These are phyloP conservation scores for Atractosteus spatula DNA, from an alignment of 2,113 vertebrate genomes.

Conservation along the genomic window DNA sequence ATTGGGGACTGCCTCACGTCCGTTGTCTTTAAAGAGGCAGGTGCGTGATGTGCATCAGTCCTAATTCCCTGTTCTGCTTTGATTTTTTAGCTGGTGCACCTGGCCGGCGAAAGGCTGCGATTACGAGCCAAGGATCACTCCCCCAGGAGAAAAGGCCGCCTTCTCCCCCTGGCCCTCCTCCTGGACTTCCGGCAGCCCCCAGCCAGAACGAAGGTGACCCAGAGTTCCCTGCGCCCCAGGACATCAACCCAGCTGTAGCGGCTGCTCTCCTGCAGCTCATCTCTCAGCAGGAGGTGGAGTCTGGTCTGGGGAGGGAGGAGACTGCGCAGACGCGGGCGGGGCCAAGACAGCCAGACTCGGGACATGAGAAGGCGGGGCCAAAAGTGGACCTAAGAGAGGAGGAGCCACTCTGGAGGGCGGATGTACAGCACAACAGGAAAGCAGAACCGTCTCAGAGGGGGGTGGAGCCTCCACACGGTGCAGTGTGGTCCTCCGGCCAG, in stretches of 20 bases:
- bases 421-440: no score
- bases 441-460: no score
- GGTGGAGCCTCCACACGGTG: constrained; percentile 29
- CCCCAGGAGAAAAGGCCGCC: constrained; percentile 85
- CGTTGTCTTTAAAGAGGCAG: no score
- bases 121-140: constrained; percentile 59
- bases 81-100: constrained; percentile 39
- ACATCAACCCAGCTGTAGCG: constrained; percentile 82
- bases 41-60: neutral
- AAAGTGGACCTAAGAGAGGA: no score
- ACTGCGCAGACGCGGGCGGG: neutral
- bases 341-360: no score
- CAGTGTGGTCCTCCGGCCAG: constrained; percentile 52
- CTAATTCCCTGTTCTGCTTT: constrained; percentile 16
- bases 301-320: constrained; percentile 31
- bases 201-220: constrained; percentile 55
- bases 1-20: no score
- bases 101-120: constrained; percentile 41
- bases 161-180: constrained; percentile 73
- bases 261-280: constrained; percentile 89
- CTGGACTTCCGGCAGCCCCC: constrained; percentile 68
- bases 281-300: constrained; percentile 80
- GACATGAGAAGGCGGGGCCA: no score
- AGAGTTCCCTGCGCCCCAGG: constrained; percentile 56
- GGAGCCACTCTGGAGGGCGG: no score